These are phyloP conservation scores for Tinea pellionella DNA, from an alignment of 2,888 invertebrate genomes.

Conservation along the genomic window DNA sequence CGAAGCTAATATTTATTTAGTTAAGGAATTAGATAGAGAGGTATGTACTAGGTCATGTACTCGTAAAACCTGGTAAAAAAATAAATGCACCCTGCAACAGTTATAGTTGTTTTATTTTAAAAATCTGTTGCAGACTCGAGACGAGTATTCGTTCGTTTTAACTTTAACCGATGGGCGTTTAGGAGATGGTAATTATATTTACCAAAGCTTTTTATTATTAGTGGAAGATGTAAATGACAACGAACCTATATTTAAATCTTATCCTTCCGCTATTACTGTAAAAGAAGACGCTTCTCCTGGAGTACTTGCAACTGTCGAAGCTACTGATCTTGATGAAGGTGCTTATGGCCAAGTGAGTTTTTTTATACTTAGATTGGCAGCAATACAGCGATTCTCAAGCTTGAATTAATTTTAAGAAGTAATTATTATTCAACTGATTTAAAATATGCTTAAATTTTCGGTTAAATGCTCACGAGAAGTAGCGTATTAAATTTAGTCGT, in stretches of 20 bases:
- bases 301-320: conserved; percentile 83
- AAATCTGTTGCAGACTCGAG: conserved; percentile 72
- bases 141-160: conserved; percentile 89
- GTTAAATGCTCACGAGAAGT: too few species aligned
- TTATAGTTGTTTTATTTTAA: neutral
- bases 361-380: neutral
- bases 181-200: conserved; percentile 88
- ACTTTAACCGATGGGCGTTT: conserved; percentile 90
- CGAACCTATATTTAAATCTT: conserved; percentile 87
- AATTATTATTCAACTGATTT: too few species aligned
- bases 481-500: too few species aligned
- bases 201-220: conserved; percentile 87
- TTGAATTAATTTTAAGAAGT: too few species aligned
- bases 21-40: conserved; percentile 91
- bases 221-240: conserved; percentile 95
- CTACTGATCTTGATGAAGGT: conserved; percentile 90
- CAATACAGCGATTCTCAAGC: too few species aligned
- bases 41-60: conserved; percentile 46
- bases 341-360: conserved; percentile 84
- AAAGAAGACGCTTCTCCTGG: conserved; percentile 83
- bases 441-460: too few species aligned
- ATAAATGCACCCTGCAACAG: too few species aligned
- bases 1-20: conserved; percentile 89
- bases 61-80: neutral
- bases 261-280: conserved; percentile 84